Conservation (phyloP, 1,140 invertebrate species). For the Drosophila parabipectinata region DNA sequence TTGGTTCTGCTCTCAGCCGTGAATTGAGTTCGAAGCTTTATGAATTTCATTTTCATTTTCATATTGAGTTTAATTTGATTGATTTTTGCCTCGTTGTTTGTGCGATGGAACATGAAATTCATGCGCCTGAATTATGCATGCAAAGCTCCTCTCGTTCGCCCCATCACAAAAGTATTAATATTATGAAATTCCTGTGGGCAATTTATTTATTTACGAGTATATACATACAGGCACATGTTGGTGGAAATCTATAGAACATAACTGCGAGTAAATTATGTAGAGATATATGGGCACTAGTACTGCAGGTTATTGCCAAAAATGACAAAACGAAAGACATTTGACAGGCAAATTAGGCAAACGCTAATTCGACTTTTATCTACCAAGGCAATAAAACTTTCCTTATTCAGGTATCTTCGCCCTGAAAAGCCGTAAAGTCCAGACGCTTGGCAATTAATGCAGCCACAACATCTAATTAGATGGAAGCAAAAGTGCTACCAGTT, state of each 20-base stretch:
- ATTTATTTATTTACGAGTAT: conserved; percentile 62
- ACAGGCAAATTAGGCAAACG: conserved; percentile 56
- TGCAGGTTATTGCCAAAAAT: conserved; percentile 8
- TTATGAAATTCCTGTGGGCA: conserved; percentile 58
- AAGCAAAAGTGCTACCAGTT: conserved; percentile 62
- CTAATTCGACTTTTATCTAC: conserved; percentile 66
- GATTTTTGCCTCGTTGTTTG: conserved; percentile 71
- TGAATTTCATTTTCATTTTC: conserved; percentile 62
- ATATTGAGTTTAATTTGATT: conserved; percentile 68
- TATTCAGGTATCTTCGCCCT: conserved; percentile 15
- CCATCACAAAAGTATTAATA: conserved; percentile 36
- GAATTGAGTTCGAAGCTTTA: conserved; percentile 21
- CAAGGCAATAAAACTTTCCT: conserved; percentile 53
- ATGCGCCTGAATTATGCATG: conserved; percentile 63
- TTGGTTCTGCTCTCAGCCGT: not conserved
- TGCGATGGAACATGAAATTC: conserved; percentile 52
- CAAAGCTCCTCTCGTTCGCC: conserved; percentile 58
- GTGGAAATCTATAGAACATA: conserved; percentile 10
- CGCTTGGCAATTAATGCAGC: conserved; percentile 68
- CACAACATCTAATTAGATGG: conserved; percentile 73
- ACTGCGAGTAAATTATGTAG: conserved; percentile 17
- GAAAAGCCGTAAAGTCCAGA: conserved; percentile 74
- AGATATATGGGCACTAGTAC: conserved; percentile 1
- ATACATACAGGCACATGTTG: conserved; percentile 17
- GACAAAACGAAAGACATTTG: conserved; percentile 16